Evolutionary conservation across 2,113 vertebrate genomes (phyloP).

Genomic region (Colaptes auratus): DNA sequence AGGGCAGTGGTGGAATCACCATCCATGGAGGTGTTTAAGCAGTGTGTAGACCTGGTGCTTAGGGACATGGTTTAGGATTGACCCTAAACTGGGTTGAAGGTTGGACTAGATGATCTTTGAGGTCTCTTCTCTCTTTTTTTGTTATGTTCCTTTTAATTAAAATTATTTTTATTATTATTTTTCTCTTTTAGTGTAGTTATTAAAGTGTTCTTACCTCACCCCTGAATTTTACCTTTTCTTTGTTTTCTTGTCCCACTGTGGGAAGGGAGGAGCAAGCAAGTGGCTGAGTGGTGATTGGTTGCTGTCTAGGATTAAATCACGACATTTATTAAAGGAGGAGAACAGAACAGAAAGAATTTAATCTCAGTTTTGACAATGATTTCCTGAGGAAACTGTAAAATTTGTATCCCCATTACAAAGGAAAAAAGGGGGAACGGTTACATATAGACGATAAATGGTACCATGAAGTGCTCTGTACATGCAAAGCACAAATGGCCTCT

Average conservation of each 20-base stretch:
- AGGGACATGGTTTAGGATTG: no score
- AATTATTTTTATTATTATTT: neutral
- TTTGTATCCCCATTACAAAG: neutral
- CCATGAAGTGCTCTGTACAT: neutral
- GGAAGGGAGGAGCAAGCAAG: neutral
- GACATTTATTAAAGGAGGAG: neutral
- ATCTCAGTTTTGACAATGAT: neutral
- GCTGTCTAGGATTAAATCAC: neutral
- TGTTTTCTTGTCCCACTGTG: no score
- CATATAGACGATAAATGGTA: neutral
- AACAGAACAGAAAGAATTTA: neutral
- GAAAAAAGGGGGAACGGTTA: neutral
- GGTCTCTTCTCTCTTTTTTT: neutral
- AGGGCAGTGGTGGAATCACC: no score
- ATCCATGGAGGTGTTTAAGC: no score
- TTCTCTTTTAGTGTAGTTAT: neutral
- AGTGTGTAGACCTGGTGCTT: no score
- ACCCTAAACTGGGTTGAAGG: no score
- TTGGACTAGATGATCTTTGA: no score
- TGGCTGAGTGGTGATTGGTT: no score
- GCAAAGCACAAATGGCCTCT: neutral
- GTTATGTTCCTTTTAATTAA: neutral
- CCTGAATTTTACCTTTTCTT: neutral
- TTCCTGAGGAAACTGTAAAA: neutral
- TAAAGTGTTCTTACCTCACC: neutral